Evolutionary conservation across 2,113 vertebrate genomes (phyloP).

Genomic region (Lanius ludovicianus): DNA sequence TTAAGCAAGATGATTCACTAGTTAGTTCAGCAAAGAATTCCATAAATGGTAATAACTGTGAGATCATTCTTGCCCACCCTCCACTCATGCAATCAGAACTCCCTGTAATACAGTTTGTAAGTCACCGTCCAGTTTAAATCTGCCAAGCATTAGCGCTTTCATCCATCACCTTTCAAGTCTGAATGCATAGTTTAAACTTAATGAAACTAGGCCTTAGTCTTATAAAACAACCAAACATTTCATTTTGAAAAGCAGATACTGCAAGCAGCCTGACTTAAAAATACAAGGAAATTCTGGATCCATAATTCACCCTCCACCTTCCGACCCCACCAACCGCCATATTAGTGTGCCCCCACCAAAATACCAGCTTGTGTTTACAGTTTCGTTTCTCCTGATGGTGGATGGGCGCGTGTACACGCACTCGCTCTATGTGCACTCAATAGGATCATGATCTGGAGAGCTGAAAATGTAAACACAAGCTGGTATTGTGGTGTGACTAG

Average conservation of each 20-base stretch:
- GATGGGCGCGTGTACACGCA: constrained; percentile 77
- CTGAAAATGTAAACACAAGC: constrained; percentile 85
- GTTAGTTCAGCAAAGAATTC: not conserved
- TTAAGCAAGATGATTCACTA: not conserved
- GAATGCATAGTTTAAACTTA: not conserved
- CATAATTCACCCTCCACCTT: constrained; percentile 78
- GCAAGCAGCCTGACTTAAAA: constrained; percentile 77
- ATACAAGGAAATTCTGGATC: constrained; percentile 80
- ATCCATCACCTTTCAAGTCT: not conserved
- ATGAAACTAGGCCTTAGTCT: constrained; percentile 59
- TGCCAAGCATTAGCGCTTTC: not conserved
- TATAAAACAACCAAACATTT: constrained; percentile 61
- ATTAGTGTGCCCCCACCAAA: constrained; percentile 82
- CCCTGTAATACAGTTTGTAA: not conserved
- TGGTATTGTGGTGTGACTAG: constrained; percentile 83
- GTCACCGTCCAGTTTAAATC: not conserved
- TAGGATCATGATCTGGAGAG: constrained; percentile 83
- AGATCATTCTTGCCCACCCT: not conserved
- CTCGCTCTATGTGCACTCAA: constrained; percentile 82
- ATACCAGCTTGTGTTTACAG: constrained; percentile 87
- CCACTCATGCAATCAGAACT: not conserved
- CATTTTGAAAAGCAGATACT: constrained; percentile 73
- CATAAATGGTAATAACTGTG: not conserved
- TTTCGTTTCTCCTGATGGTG: constrained; percentile 76
- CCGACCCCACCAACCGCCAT: constrained; percentile 79